Conservation (phyloP, 2,113 vertebrate genomes). For the Lipophrys pholis region DNA sequence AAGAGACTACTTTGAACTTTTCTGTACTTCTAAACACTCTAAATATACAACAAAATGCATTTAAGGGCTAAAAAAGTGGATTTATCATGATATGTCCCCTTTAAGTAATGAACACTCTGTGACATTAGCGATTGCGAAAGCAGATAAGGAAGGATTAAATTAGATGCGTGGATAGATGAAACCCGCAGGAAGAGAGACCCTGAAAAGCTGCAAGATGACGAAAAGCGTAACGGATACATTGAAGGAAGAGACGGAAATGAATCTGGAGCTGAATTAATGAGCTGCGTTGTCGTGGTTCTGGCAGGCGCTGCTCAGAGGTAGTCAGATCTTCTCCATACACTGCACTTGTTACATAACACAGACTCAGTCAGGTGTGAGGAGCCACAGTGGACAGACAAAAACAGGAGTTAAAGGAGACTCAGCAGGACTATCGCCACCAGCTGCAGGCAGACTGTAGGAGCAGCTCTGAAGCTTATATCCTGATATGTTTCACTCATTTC, state of each 20-base stretch:
- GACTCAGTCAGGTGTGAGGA: neutral
- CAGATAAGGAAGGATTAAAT: neutral
- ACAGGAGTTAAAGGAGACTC: neutral
- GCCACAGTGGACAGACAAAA: neutral
- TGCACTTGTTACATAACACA: neutral
- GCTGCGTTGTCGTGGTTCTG: conserved; percentile 34
- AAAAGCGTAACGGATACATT: no score
- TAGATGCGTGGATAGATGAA: neutral
- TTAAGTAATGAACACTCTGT: neutral
- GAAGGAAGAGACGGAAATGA: neutral
- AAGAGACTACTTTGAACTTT: no score
- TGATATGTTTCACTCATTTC: no score
- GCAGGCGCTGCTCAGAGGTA: neutral
- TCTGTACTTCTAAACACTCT: no score
- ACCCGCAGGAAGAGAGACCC: neutral
- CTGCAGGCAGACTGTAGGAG: no score
- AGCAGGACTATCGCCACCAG: no score
- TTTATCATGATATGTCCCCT: no score
- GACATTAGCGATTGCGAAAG: conserved; percentile 21
- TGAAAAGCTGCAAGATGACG: no score
- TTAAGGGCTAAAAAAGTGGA: no score
- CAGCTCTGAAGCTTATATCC: neutral
- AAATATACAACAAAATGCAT: no score
- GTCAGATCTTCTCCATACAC: neutral
- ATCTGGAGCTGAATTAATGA: conserved; percentile 26